Evolutionary conservation across 2,888 invertebrate species (phyloP).

Genomic region (Brenthis hecate): DNA sequence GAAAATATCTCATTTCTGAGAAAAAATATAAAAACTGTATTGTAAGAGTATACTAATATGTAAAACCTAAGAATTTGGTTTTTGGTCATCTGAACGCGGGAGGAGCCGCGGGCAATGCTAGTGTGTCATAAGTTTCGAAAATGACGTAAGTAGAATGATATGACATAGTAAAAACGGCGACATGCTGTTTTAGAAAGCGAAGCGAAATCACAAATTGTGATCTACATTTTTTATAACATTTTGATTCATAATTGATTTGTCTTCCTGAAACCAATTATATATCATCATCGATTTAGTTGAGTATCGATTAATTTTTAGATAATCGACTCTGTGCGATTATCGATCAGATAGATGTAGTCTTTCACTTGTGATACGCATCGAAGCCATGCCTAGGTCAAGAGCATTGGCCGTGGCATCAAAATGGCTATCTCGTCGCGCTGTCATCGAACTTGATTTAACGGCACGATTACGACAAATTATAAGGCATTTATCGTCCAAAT

Average conservation of each 20-base stretch:
- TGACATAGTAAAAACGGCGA: constrained; percentile 20
- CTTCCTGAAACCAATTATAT: not conserved
- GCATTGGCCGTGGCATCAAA: constrained; percentile 65
- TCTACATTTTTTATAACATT: constrained; percentile 28
- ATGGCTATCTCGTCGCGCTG: constrained; percentile 44
- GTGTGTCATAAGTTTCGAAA: constrained; percentile 27
- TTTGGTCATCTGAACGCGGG: too few species aligned
- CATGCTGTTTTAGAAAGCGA: constrained; percentile 37
- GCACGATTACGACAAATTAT: constrained; percentile 16
- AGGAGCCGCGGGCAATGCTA: too few species aligned
- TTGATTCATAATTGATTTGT: constrained; percentile 35
- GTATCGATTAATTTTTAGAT: constrained; percentile 38
- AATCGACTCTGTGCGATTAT: constrained; percentile 43
- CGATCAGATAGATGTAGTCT: constrained; percentile 38
- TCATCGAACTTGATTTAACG: constrained; percentile 55
- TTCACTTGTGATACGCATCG: constrained; percentile 51
- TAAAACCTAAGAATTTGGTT: too few species aligned
- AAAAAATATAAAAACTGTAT: too few species aligned
- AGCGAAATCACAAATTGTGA: constrained; percentile 31
- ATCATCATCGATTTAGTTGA: too few species aligned
- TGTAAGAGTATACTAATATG: too few species aligned
- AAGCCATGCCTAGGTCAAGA: constrained; percentile 63
- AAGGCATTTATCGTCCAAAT: constrained; percentile 9
- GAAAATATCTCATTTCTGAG: too few species aligned
- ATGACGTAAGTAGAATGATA: constrained; percentile 36